Conservation (phyloP, 2,888 invertebrate species). For the Mesorhabditis spiculigera region DNA sequence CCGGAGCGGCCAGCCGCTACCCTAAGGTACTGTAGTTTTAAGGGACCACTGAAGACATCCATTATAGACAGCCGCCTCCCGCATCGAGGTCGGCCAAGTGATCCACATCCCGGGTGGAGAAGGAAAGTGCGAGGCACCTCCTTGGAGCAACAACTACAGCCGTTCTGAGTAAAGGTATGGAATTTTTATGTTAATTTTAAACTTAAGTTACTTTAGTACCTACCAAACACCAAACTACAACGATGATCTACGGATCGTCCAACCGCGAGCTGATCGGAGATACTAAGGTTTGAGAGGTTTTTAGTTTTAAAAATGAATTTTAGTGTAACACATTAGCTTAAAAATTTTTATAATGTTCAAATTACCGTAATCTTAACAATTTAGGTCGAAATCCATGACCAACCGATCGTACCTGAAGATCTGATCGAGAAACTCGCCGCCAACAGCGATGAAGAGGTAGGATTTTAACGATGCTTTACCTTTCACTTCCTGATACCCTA, state of each 20-base stretch:
- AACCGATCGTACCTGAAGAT: background rate
- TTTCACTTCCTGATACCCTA: no score
- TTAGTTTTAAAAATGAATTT: no score
- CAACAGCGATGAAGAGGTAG: background rate
- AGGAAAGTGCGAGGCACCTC: conserved; percentile 3
- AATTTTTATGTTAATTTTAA: background rate
- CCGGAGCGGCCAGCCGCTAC: conserved; percentile 1
- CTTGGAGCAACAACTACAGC: background rate
- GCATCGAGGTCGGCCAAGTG: background rate
- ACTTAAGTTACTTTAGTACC: background rate
- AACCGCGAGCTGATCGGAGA: conserved; percentile 2
- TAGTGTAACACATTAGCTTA: no score
- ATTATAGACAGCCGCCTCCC: background rate
- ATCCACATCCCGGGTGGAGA: conserved; percentile 5
- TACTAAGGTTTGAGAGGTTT: background rate
- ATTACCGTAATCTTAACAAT: background rate
- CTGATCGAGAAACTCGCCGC: background rate
- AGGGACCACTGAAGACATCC: background rate
- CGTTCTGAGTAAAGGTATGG: background rate
- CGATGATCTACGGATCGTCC: background rate
- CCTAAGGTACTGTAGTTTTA: background rate
- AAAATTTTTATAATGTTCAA: no score
- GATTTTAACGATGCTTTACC: background rate
- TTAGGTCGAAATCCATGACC: background rate
- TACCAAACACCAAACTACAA: background rate